Conservation (phyloP, 64 coral and sea anemone species). For the Stichodactyla mertensii region DNA sequence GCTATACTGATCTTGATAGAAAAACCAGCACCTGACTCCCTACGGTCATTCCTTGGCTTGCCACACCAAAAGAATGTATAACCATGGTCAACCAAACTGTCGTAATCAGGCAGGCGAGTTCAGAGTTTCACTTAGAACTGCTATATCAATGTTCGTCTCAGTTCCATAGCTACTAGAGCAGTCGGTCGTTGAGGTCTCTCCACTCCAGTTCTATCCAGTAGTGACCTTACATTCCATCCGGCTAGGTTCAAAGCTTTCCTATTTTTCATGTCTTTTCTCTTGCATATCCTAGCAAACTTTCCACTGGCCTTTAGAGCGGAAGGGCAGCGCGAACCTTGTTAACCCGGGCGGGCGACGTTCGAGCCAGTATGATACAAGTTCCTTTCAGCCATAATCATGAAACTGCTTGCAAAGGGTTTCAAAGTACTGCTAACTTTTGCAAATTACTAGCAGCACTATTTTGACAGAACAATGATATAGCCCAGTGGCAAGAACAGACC, state of each 20-base stretch:
- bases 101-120: constrained; percentile 12
- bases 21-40: background rate
- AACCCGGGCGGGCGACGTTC: constrained; percentile 1
- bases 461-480: too few relatives aligned
- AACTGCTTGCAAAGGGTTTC: constrained; percentile 4
- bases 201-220: constrained; percentile 1
- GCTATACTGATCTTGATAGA: background rate
- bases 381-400: background rate
- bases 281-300: constrained; percentile 11
- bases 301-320: background rate
- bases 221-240: constrained; percentile 30
- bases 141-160: background rate
- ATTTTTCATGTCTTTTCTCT: background rate
- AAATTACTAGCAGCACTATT: too few relatives aligned
- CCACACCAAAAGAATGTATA: constrained; percentile 37
- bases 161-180: constrained; percentile 17
- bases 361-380: background rate
- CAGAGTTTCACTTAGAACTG: background rate
- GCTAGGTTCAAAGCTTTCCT: background rate
- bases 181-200: background rate
- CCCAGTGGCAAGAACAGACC: too few relatives aligned
- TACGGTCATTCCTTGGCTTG: background rate
- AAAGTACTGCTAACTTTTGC: too few relatives aligned
- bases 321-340: constrained; percentile 16
- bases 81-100: constrained; percentile 34